These are phyloP conservation scores for Rhyacichthys aspro DNA, from an alignment of 2,797 vertebrate genomes.

Conservation along the genomic window DNA sequence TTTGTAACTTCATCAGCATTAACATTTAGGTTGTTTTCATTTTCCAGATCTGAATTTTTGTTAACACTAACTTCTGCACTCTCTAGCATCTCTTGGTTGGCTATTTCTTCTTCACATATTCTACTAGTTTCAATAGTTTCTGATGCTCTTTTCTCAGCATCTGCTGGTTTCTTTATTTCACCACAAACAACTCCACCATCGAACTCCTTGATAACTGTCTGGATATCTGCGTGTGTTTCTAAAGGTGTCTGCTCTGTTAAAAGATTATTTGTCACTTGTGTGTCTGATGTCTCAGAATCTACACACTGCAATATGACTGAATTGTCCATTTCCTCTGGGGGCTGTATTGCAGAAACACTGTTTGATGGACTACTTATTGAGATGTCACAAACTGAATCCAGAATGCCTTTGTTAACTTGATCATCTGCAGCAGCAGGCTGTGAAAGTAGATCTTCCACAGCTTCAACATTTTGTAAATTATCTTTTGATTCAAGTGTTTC, in stretches of 20 bases:
- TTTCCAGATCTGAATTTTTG: conserved; percentile 23
- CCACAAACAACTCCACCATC: conserved; percentile 20
- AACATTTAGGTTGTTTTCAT: neutral
- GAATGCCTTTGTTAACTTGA: conserved; percentile 28
- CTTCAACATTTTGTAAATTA: conserved; percentile 26
- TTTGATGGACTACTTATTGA: conserved; percentile 17
- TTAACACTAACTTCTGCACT: conserved; percentile 19
- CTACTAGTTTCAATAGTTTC: conserved; percentile 23
- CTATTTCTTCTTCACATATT: conserved; percentile 25
- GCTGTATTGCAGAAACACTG: conserved; percentile 10
- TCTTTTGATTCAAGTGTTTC: conserved; percentile 23
- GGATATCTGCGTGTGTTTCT: neutral
- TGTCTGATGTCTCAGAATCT: conserved; percentile 17
- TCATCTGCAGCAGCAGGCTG: conserved; percentile 11
- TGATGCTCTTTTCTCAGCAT: conserved; percentile 24
- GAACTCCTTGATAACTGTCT: conserved; percentile 10
- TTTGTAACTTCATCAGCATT: neutral
- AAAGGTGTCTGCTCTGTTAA: conserved; percentile 23
- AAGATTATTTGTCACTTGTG: conserved; percentile 15
- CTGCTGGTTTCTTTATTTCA: conserved; percentile 12
- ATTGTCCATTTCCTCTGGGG: conserved; percentile 18
- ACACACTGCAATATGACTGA: conserved; percentile 24
- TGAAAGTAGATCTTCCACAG: conserved; percentile 11
- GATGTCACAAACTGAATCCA: conserved; percentile 30
- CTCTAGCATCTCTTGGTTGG: conserved; percentile 16